phyloP scores from a whole-genome alignment of 2,113 vertebrate genomes.

The Procavia capensis region DNA sequence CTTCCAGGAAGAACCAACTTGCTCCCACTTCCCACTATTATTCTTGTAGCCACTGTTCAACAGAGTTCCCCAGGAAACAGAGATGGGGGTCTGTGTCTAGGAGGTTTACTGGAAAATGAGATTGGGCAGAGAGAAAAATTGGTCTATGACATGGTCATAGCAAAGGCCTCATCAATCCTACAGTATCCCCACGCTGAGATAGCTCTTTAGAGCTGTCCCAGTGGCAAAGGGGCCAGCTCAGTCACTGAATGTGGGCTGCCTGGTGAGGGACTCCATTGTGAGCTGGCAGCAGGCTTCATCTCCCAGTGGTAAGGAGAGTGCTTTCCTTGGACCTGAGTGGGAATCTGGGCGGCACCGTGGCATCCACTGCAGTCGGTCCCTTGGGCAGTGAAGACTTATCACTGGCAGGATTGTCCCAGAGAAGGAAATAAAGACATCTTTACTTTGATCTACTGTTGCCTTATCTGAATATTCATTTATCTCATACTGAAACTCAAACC shows the following conservation, averaged over 20 bases:
- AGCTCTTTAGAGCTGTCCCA: background rate
- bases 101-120: background rate
- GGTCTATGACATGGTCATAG: background rate
- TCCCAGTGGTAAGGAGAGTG: background rate
- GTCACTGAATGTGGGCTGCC: background rate
- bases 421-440: background rate
- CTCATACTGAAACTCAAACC: background rate
- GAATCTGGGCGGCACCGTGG: background rate
- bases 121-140: background rate
- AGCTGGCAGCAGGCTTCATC: background rate
- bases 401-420: background rate
- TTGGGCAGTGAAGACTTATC: background rate
- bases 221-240: background rate
- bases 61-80: background rate
- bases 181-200: background rate
- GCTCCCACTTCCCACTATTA: background rate
- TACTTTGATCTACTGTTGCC: background rate
- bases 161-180: background rate
- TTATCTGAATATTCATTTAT: conserved; percentile 17
- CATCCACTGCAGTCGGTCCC: background rate
- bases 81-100: background rate
- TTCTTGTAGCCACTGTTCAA: background rate
- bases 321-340: background rate
- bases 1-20: background rate
- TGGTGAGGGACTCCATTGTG: background rate